Evolutionary conservation across 2,113 vertebrate species (phyloP).

Genomic region (Alectura lathami): DNA sequence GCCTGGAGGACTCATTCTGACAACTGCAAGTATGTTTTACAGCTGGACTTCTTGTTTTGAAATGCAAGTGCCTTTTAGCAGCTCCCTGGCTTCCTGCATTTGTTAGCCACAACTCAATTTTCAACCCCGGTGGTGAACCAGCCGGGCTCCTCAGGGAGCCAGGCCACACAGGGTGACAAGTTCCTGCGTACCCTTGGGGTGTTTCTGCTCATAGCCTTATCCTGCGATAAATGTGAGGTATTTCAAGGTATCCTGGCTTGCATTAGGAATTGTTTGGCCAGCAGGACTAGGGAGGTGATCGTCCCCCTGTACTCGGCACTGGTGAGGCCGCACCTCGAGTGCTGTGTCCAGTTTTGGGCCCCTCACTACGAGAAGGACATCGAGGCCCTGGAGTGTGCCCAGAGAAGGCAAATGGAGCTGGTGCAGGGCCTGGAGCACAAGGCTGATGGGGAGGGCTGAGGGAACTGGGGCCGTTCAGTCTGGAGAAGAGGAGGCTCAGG

Average conservation of each 20-base stretch:
- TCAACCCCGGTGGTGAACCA: neutral
- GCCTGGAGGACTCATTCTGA: neutral
- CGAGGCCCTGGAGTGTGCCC: neutral
- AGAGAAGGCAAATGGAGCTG: neutral
- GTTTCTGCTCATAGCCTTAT: neutral
- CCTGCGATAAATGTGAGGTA: fast-evolving
- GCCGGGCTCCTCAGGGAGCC: neutral
- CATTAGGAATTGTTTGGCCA: too few species aligned
- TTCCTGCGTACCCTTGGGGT: fast-evolving
- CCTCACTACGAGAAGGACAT: neutral
- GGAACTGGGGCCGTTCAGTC: too few species aligned
- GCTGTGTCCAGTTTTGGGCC: neutral
- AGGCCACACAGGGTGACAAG: neutral
- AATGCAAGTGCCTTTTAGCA: neutral
- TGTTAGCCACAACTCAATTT: neutral
- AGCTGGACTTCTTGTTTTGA: neutral
- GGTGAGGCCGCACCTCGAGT: neutral
- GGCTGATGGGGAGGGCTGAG: too few species aligned
- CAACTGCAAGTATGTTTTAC: neutral
- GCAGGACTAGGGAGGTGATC: too few species aligned
- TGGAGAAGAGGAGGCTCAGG: too few species aligned
- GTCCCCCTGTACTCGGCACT: neutral
- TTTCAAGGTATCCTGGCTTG: too few species aligned
- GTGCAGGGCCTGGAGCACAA: too few species aligned
- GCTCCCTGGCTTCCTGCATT: neutral